These are phyloP conservation scores for Aurelia sp. DNA, from an alignment of 30 jellyfish, hydroid and myxozoan species.

Conservation along the genomic window DNA sequence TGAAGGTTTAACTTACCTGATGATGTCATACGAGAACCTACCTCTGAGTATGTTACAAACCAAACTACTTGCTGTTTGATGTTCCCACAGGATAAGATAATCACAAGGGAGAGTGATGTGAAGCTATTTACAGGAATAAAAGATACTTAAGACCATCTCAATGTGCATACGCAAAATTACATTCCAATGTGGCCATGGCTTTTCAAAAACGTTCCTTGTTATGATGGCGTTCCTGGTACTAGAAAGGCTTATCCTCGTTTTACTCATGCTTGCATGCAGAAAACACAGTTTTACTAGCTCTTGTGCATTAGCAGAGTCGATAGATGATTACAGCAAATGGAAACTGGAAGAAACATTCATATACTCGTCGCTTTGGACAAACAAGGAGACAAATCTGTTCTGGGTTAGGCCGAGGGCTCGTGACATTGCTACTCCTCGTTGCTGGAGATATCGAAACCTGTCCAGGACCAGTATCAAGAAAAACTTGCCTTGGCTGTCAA, in stretches of 20 bases:
- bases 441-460: constrained; percentile 68
- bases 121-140: too few relatives aligned
- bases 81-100: too few relatives aligned
- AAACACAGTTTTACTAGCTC: constrained; percentile 66
- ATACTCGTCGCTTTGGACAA: constrained; percentile 65
- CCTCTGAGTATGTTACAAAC: too few relatives aligned
- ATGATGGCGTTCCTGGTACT: constrained; percentile 21
- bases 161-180: too few relatives aligned
- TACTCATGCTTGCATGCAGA: constrained; percentile 58
- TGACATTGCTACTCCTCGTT: constrained; percentile 65
- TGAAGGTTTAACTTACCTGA: too few relatives aligned
- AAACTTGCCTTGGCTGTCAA: constrained; percentile 58
- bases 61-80: too few relatives aligned
- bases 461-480: constrained; percentile 66
- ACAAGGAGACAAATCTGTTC: constrained; percentile 52
- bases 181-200: too few relatives aligned
- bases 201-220: too few relatives aligned
- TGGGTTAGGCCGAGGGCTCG: constrained; percentile 78
- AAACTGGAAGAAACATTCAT: constrained; percentile 55
- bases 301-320: constrained; percentile 50
- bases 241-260: constrained; percentile 60
- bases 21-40: too few relatives aligned
- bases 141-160: too few relatives aligned
- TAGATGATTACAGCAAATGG: constrained; percentile 64
- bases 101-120: too few relatives aligned